phyloP scores from a whole-genome alignment of 2,113 vertebrate species.

The Copsychus sechellarum region DNA sequence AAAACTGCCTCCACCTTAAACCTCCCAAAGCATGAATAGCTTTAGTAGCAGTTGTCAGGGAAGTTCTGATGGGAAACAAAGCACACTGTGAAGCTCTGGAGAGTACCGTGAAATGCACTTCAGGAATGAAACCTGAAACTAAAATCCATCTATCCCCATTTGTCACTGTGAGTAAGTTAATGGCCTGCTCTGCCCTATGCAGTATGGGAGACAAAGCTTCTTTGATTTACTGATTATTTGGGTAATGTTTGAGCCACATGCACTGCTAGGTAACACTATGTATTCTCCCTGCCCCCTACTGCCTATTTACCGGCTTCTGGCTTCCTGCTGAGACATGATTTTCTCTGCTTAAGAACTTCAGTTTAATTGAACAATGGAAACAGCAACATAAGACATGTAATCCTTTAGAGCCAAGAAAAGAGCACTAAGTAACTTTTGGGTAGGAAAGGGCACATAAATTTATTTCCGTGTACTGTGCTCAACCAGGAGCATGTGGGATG shows the following conservation, averaged over 20 bases:
- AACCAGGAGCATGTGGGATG: neutral
- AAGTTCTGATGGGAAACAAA: neutral
- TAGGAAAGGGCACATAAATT: neutral
- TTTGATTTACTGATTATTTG: conserved; percentile 35
- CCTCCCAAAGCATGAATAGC: neutral
- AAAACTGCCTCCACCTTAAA: neutral
- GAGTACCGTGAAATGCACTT: neutral
- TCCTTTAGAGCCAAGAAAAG: neutral
- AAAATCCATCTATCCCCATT: neutral
- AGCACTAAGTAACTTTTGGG: neutral
- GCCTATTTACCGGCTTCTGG: neutral
- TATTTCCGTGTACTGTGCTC: neutral
- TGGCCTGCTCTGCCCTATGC: neutral
- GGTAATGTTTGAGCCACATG: neutral
- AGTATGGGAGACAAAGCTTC: neutral
- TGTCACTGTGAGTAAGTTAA: conserved; percentile 25
- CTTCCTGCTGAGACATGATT: conserved; percentile 26
- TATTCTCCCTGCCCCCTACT: neutral
- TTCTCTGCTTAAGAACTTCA: conserved; percentile 38
- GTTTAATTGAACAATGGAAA: conserved; percentile 44
- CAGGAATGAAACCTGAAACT: conserved; percentile 21
- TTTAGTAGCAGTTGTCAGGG: neutral
- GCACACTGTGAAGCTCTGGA: neutral
- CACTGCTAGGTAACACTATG: neutral
- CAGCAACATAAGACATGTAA: neutral